Evolutionary conservation across 1,140 invertebrate genomes (phyloP), one percentile per base, ranked within the genome.

Genomic region (Wiebesia pumilae): DNA sequence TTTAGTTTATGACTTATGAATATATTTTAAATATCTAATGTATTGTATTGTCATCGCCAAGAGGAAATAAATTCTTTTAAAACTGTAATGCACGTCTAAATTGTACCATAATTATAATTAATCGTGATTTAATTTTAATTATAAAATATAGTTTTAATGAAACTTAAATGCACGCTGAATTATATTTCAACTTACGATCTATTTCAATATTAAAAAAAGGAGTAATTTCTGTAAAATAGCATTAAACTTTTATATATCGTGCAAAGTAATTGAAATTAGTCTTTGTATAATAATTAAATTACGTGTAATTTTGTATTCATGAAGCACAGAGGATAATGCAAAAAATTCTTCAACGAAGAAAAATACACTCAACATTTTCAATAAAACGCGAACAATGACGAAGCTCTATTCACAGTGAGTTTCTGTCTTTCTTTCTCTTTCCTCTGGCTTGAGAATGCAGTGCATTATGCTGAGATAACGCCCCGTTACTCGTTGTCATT

Each of bases 371-470:
- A n/a, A 62, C 4, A 43, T 40, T 81, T 67, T 67, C 79, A 79
- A 79, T 79, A 79, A 79, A 79, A 78, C 30, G 47, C 19, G 77
- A 33, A 62, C n/a, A 79, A 79, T 62, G 30, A 51, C 27, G 30
- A 62, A 58, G 19, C 33, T 79, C 43, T 47, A 30, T 77, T 77
- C 21, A 40, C 4, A 73, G 33, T 40, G 35, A 40, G n/a, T 77
- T 47, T 75, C 75, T 51, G 9, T 19, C 51, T 38, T 51, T n/a
- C 27, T 30, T 40, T 79, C 30, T 54, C 33, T 58, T 35, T 58
- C 51, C 33, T 54, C 7, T 27, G 16, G 21, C 14, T 75, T 43
- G 6, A 3, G 1, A 77, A 51, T 51, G 40, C 73, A 77, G 19
- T n/a, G 43, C 4, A 77, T 51, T 77, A 77, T 77, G 24, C 10